Evolutionary conservation across 2,888 invertebrate genomes (phyloP), one percentile per base, ranked within the genome.

Genomic region (Melieria picta): DNA sequence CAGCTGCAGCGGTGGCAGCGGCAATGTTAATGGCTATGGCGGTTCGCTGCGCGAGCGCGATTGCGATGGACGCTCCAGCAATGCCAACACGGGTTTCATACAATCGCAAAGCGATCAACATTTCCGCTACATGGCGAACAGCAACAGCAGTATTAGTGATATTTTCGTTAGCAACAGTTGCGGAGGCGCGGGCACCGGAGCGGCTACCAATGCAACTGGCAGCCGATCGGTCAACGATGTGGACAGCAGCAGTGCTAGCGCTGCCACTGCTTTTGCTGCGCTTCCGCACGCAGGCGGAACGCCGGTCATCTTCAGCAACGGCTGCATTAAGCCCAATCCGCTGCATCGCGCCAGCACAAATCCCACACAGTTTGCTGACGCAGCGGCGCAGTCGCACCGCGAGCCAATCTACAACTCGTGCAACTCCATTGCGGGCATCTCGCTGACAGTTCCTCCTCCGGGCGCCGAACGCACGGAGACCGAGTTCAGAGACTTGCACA

Each of bases 31-130:
- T 43, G 57, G 71, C 30, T 30, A 30, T 30, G 30, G 30, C 30
- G 30, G 30, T 2, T 30, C 30, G 30, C 3, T 30, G 30, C 30
- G 30, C 30, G 30, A 30, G 63, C 74, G 76, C 48, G 52, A 63
- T 6, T 75, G 74, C 50, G 60, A 65, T 42, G 63, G 52, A 48
- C 45, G 50, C 30, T 52, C 57, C 7, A 50, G 48, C 16, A 75
- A 73, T 65, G 69, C 72, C 48, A 74, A 69, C 62, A 16, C 72
- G 1, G 80, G 81, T 4, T 84, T 84, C 45, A 76, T 83, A 10
- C 82, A 86, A 56, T 87, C 87, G 42, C 85, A 85, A 75, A 86
- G 86, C 77, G 86, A 87, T 75, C 86, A 86, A 71, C 85, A 86
- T 69, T 86, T 87, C 75, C 83, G 81, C 71, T 86, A 83, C 67